A percentile compares a stretch with the other conserved stretches of the same genome.
phyloP scores from a whole-genome alignment of 2,888 invertebrate species.

The Lepeophtheirus nordmannii region DNA sequence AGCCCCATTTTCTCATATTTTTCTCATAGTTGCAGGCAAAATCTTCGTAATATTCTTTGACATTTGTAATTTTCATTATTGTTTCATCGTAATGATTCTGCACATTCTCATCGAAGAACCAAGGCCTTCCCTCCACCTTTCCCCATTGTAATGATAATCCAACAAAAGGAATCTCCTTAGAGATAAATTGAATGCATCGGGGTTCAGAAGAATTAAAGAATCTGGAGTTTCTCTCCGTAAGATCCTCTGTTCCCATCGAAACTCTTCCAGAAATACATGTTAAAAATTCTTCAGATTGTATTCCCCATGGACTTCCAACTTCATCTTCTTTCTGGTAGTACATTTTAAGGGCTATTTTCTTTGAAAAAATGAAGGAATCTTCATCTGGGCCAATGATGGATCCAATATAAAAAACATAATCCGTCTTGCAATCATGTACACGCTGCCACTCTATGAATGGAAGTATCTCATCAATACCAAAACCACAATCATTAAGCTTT shows the following conservation, averaged over 20 bases:
- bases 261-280: background rate
- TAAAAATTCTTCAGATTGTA: background rate
- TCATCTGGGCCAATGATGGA: background rate
- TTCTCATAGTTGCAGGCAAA: conserved; percentile 1
- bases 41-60: conserved; percentile 9
- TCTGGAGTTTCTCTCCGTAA: background rate
- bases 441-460: background rate
- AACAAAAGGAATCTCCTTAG: background rate
- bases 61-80: conserved; percentile 14
- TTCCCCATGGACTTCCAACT: background rate
- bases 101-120: conserved; percentile 2
- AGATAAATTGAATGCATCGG: background rate
- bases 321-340: background rate
- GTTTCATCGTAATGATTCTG: conserved; percentile 3
- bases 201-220: background rate
- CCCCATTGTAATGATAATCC: background rate
- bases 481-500: background rate
- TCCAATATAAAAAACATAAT: background rate
- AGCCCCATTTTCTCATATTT: conserved; percentile 8
- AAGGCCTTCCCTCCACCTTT: background rate
- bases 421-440: background rate
- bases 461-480: background rate
- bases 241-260: background rate
- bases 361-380: background rate
- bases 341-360: background rate